phyloP scores from a whole-genome alignment of 2,797 vertebrate genomes.

The Hemitrygon akajei region DNA sequence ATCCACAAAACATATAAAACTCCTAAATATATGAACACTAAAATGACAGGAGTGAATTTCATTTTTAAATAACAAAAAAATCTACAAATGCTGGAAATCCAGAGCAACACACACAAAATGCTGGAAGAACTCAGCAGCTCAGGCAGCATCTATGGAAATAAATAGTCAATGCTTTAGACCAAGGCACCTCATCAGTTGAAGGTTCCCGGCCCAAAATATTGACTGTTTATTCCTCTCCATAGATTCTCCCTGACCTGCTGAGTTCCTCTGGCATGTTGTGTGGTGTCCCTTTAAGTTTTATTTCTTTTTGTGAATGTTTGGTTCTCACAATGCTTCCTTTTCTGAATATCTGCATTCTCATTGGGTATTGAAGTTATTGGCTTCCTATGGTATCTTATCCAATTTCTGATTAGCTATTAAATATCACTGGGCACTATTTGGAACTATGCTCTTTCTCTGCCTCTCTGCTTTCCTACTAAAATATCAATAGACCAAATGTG shows the following conservation, averaged over 20 bases:
- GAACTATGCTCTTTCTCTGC: not conserved
- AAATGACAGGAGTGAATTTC: not conserved
- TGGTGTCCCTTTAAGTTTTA: too few relatives aligned
- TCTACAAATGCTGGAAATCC: too few relatives aligned
- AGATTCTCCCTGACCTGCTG: too few relatives aligned
- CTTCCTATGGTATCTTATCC: not conserved
- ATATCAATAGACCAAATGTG: not conserved
- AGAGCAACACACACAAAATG: too few relatives aligned
- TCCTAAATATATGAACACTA: not conserved
- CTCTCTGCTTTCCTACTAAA: not conserved
- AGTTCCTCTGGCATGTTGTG: too few relatives aligned
- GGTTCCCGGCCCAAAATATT: too few relatives aligned
- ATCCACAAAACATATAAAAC: not conserved
- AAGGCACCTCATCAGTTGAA: too few relatives aligned
- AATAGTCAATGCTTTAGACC: too few relatives aligned
- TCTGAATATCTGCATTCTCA: not conserved
- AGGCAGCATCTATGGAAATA: too few relatives aligned
- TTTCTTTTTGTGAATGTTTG: not conserved
- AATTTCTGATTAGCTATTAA: not conserved
- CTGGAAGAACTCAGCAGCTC: too few relatives aligned
- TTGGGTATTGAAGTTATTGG: not conserved
- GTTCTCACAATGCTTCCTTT: not conserved
- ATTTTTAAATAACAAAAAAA: not conserved
- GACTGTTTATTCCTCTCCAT: too few relatives aligned
- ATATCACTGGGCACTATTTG: not conserved